These are phyloP conservation scores for Nephrotoma guestfalica DNA, from an alignment of 2,888 invertebrate genomes.

Conservation along the genomic window DNA sequence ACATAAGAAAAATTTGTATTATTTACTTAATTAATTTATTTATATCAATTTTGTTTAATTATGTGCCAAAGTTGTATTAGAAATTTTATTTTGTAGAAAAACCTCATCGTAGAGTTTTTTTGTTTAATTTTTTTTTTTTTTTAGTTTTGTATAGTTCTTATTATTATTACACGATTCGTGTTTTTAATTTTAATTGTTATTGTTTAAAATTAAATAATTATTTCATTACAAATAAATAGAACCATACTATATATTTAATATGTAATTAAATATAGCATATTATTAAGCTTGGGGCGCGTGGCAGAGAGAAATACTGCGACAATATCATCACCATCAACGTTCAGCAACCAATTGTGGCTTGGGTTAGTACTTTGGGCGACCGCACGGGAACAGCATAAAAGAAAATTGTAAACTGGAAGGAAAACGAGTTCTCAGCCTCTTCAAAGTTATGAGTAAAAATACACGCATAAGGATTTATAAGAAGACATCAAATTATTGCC, in stretches of 20 bases:
- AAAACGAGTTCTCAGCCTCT: no score
- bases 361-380: no score
- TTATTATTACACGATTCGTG: neutral
- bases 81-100: neutral
- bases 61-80: neutral
- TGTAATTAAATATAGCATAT: neutral
- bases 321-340: no score
- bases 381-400: no score
- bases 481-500: no score
- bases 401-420: no score
- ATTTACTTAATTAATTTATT: neutral
- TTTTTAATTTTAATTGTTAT: neutral
- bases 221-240: neutral
- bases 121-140: neutral
- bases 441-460: no score
- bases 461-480: no score
- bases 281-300: no score
- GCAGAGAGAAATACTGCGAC: no score
- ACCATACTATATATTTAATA: neutral
- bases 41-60: neutral
- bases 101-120: neutral
- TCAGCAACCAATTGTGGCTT: no score
- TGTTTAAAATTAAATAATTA: neutral
- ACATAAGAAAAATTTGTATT: neutral
- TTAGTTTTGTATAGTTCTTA: neutral